Conservation (phyloP, 2,113 vertebrate species). For the Nettapus auritus region DNA sequence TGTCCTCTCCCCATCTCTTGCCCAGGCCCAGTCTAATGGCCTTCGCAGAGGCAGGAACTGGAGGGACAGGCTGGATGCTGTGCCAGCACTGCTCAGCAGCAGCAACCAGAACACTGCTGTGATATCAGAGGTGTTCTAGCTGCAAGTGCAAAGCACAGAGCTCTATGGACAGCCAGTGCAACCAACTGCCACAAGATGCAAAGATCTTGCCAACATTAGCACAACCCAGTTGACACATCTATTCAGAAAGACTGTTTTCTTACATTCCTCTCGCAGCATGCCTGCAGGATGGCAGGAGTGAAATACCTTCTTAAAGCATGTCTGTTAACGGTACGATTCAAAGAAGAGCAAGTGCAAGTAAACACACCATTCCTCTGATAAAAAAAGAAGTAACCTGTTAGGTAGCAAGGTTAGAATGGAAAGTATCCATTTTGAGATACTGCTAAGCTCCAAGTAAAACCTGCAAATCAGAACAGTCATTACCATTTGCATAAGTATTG, state of each 20-base stretch:
- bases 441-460: not conserved
- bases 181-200: not conserved
- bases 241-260: not conserved
- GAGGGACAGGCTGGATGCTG: too few relatives aligned
- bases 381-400: not conserved
- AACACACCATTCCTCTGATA: not conserved
- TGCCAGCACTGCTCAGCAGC: not conserved
- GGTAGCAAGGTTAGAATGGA: constrained; percentile 4
- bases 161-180: not conserved
- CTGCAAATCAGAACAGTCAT: not conserved
- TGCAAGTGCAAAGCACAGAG: not conserved
- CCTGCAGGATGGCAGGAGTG: not conserved
- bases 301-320: not conserved
- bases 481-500: not conserved
- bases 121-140: not conserved
- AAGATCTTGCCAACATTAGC: not conserved
- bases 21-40: too few relatives aligned
- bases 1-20: too few relatives aligned
- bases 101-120: not conserved
- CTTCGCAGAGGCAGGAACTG: too few relatives aligned
- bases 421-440: not conserved
- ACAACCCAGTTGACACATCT: not conserved
- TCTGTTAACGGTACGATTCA: not conserved
- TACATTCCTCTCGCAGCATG: not conserved
- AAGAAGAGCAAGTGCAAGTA: not conserved